phyloP scores from a whole-genome alignment of 2,888 invertebrate species.

The Gryllus longicercus region DNA sequence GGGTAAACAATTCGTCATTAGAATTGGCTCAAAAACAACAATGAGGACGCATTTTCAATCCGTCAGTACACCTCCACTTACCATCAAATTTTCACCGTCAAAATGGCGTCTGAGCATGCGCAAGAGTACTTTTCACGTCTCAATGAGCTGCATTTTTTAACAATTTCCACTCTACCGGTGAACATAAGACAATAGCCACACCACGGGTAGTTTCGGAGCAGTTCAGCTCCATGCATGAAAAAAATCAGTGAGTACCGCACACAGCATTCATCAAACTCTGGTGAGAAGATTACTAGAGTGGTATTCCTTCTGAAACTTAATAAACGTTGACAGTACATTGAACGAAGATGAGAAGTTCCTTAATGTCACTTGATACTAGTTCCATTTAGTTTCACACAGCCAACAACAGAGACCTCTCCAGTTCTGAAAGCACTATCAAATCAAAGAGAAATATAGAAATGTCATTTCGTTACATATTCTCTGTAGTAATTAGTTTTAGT shows the following conservation, averaged over 20 bases:
- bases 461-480: too few relatives aligned
- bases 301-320: not conserved
- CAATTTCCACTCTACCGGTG: not conserved
- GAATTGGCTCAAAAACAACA: constrained; percentile 11
- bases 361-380: too few relatives aligned
- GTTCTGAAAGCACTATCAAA: too few relatives aligned
- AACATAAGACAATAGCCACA: not conserved
- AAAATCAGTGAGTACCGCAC: not conserved
- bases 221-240: not conserved
- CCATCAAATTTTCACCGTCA: constrained; percentile 59
- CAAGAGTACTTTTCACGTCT: constrained; percentile 39
- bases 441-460: too few relatives aligned
- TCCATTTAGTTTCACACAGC: too few relatives aligned
- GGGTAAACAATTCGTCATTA: not conserved
- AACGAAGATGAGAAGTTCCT: not conserved
- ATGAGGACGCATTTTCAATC: constrained; percentile 25
- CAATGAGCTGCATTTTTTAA: constrained; percentile 23
- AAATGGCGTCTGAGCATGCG: constrained; percentile 60
- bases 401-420: too few relatives aligned
- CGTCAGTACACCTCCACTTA: constrained; percentile 50
- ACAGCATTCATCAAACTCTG: not conserved
- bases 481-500: too few relatives aligned
- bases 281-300: not conserved
- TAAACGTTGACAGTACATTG: not conserved
- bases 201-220: not conserved